Base-by-base conservation (phyloP, 2,113 vertebrate species). In the Eulacestoma nigropectus region DNA sequence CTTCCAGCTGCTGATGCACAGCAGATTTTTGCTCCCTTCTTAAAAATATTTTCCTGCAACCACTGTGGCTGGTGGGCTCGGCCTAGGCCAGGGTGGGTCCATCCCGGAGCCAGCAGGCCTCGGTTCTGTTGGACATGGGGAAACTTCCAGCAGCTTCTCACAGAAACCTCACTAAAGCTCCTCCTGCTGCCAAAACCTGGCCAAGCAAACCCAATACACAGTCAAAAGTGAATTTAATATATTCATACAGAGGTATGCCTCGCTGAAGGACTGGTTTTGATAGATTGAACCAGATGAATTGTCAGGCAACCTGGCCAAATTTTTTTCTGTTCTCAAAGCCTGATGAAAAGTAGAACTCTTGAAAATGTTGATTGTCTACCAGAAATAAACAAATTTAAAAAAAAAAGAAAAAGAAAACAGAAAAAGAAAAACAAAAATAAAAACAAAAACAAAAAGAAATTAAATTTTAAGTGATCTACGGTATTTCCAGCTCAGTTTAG, bases 51-150 rank as follows among this genome's bases (percentile, higher is more conserved):
- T 46, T 35, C 42, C 39, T 5, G 7, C 18, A 4, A 12, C 8
- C 30, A 6, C 16, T 7, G 2, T 18, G 3, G 2, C 6, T 39
- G 42, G 6, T 52, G 17, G 17, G 12, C 32, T 87, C 1, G 0
- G 23, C 11, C 19, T n/a, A 11, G 25, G 29, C 11, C 53, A 53
- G n/a, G 2, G 20, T 2, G 5, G 16, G n/a, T 35, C 30, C 11
- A 3, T 56, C 33, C 25, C 25, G 13, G 46, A 46, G 13, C 15
- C 11, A 11, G 47, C 16, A 50, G 60, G 33, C 15, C 25, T 14
- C 39, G 64, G 53, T 33, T 70, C 20, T 25, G 4, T 8, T 6
- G 3, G 21, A 55, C 13, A 44, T 1, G 63, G 33, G 11, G 18
- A 63, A 55, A 3, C 16, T 39, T 57, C 69, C 69, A 64, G 33